phyloP scores from a whole-genome alignment of 1,140 invertebrate species.

The Pseudomyrmex flavicornis region DNA sequence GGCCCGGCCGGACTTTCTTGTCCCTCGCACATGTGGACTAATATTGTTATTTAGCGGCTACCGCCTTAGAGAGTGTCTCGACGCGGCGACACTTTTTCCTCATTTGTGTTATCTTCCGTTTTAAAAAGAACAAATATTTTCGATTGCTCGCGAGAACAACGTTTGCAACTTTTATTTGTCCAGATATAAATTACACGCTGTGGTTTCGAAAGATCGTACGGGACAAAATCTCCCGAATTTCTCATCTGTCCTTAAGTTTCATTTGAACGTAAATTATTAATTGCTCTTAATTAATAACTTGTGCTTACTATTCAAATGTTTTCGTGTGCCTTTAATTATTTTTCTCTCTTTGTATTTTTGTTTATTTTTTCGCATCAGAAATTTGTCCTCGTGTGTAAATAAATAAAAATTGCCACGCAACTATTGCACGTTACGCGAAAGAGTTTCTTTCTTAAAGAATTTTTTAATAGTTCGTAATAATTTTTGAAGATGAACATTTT shows the following conservation, averaged over 20 bases:
- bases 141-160: background rate
- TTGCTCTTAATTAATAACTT: too few relatives aligned
- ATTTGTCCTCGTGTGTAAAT: too few relatives aligned
- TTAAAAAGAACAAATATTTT: background rate
- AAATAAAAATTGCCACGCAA: too few relatives aligned
- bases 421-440: too few relatives aligned
- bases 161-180: background rate
- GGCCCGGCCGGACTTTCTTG: slow-evolving; percentile 15
- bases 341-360: too few relatives aligned
- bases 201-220: background rate
- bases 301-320: too few relatives aligned
- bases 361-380: too few relatives aligned
- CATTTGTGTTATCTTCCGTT: background rate
- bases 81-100: background rate
- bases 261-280: too few relatives aligned
- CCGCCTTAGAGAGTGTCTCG: background rate
- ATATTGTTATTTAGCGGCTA: background rate
- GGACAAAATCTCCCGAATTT: background rate
- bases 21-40: background rate
- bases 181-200: background rate
- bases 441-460: background rate
- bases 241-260: too few relatives aligned
- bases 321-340: too few relatives aligned
- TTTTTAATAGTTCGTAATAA: background rate
- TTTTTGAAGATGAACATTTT: background rate